Conservation (phyloP, 2,888 invertebrate species). For the Eretmocerus hayati region DNA sequence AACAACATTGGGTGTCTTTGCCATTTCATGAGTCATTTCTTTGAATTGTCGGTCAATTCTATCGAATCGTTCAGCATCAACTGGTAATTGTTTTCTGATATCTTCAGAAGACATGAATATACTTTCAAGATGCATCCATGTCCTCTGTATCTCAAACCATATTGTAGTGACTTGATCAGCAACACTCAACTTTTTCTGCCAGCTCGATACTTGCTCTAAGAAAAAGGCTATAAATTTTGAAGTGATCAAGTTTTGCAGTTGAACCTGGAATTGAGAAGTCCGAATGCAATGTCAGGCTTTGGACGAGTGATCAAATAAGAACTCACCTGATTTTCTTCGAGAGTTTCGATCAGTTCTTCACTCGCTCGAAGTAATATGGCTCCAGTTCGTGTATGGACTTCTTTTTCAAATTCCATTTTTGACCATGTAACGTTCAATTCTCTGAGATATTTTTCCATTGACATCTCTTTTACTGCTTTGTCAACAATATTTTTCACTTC, state of each 20-base stretch:
- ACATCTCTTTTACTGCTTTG: slow-evolving; percentile 97
- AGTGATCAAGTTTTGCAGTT: slow-evolving; percentile 91
- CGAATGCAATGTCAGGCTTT: no score
- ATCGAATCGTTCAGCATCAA: slow-evolving; percentile 89
- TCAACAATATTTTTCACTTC: slow-evolving; percentile 96
- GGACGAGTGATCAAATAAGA: no score
- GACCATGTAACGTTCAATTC: slow-evolving; percentile 90
- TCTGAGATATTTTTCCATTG: slow-evolving; percentile 91
- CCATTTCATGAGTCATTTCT: slow-evolving; percentile 67
- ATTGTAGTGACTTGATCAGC: slow-evolving; percentile 90
- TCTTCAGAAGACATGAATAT: slow-evolving; percentile 98
- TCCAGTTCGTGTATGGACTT: slow-evolving; percentile 80
- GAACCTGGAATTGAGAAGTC: slow-evolving; percentile 56
- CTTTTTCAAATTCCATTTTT: slow-evolving; percentile 87
- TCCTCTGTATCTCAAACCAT: slow-evolving; percentile 94
- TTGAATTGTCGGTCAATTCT: slow-evolving; percentile 87
- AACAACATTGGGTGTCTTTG: slow-evolving; percentile 80
- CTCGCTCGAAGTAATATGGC: slow-evolving; percentile 80
- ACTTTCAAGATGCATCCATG: slow-evolving; percentile 95
- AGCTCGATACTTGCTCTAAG: slow-evolving; percentile 85
- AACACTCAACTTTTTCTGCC: slow-evolving; percentile 87
- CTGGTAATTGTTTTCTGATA: slow-evolving; percentile 87
- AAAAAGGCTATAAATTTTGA: slow-evolving; percentile 97
- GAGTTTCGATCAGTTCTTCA: slow-evolving; percentile 91
- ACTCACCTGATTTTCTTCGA: slow-evolving; percentile 90